phyloP scores from a whole-genome alignment of 2,888 invertebrate genomes.

The Tolmerus cingulatus region DNA sequence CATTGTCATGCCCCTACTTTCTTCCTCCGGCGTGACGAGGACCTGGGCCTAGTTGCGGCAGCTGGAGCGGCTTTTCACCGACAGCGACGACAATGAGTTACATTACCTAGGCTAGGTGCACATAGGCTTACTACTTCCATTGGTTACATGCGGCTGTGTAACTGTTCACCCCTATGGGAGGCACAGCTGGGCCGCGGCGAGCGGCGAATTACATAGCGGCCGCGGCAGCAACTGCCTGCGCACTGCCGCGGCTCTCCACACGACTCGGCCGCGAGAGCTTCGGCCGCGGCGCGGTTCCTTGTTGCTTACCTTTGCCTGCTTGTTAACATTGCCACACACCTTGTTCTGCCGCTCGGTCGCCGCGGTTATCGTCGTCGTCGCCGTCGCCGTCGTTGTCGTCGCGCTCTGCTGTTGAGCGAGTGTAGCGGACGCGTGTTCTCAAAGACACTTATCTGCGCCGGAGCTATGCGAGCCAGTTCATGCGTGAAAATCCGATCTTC shows the following conservation, averaged over 20 bases:
- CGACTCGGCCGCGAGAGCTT: constrained; percentile 6
- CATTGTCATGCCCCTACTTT: constrained; percentile 24
- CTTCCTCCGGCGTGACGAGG: neutral
- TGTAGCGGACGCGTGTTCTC: neutral
- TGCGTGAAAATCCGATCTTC: neutral
- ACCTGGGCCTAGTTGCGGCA: neutral
- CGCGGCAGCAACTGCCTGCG: neutral
- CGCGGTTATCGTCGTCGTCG: neutral
- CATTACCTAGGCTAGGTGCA: neutral
- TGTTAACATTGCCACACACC: constrained; percentile 42
- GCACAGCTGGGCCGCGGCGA: neutral
- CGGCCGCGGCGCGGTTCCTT: neutral
- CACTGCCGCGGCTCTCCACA: neutral
- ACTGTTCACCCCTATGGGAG: constrained; percentile 6
- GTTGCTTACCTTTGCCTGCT: neutral
- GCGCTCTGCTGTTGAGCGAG: neutral
- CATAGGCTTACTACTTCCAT: constrained; percentile 26
- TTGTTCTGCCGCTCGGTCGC: constrained; percentile 31
- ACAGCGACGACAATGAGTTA: constrained; percentile 21
- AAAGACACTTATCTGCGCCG: neutral
- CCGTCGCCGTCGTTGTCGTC: constrained; percentile 8
- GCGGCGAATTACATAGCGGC: constrained; percentile 1
- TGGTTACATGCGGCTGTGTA: constrained; percentile 11
- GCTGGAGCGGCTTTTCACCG: constrained; percentile 3
- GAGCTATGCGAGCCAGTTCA: neutral